Conservation (phyloP, 2,888 invertebrate genomes). For the Napeogenes inachia region DNA sequence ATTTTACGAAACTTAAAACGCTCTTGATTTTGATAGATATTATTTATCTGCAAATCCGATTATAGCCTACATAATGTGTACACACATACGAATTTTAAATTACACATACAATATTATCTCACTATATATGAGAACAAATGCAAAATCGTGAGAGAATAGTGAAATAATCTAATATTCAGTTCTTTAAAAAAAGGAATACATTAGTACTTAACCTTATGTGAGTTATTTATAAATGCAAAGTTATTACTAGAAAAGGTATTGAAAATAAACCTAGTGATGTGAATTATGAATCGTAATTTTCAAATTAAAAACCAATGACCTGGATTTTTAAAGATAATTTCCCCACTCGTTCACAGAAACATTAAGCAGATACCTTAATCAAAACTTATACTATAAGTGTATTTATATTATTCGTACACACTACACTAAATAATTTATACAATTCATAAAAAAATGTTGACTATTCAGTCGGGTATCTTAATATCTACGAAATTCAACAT, state of each 20-base stretch:
- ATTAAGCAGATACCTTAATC: conserved; percentile 20
- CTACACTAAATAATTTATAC: conserved; percentile 51
- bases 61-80: conserved; percentile 20
- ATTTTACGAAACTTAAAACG: background rate
- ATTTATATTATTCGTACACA: conserved; percentile 35
- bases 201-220: background rate
- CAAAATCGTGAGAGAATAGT: conserved; percentile 5
- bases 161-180: conserved; percentile 14
- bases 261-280: background rate
- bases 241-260: background rate
- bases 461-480: conserved; percentile 77
- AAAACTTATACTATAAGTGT: conserved; percentile 15
- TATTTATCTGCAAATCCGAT: background rate
- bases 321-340: background rate
- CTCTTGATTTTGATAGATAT: background rate
- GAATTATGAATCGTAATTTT: background rate
- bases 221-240: background rate
- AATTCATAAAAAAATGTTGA: conserved; percentile 70
- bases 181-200: conserved; percentile 15
- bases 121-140: conserved; percentile 13
- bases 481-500: conserved; percentile 46
- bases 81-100: conserved; percentile 18
- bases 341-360: conserved; percentile 1
- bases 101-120: conserved; percentile 22
- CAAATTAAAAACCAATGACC: background rate